Evolutionary conservation across 2,113 vertebrate species (phyloP).

Genomic region (Aplodontia rufa): DNA sequence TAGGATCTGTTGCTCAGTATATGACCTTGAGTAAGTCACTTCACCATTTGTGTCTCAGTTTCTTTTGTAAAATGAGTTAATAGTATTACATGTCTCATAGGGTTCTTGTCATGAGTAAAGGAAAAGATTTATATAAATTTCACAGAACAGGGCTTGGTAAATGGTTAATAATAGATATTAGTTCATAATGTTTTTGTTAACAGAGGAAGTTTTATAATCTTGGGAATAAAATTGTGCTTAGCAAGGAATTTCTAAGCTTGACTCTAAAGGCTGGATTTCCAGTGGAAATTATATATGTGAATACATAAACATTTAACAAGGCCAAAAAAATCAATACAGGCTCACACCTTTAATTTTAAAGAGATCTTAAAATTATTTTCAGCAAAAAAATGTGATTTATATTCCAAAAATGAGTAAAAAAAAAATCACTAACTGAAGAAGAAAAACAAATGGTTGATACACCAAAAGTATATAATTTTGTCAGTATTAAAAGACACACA

Average conservation of each 20-base stretch:
- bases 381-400: not conserved
- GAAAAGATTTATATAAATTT: not conserved
- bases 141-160: not conserved
- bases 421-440: not conserved
- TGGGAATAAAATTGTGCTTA: not conserved
- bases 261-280: not conserved
- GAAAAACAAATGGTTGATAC: not conserved
- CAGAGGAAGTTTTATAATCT: not conserved
- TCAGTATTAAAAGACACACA: not conserved
- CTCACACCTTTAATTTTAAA: slow-evolving; percentile 14
- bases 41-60: not conserved
- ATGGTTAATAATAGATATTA: not conserved
- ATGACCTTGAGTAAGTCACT: not conserved
- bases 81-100: not conserved
- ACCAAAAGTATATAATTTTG: slow-evolving; percentile 17
- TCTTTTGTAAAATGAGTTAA: slow-evolving; percentile 39
- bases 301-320: not conserved
- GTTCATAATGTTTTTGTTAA: not conserved
- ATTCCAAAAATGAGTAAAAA: not conserved
- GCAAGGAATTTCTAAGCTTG: not conserved
- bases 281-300: not conserved
- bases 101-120: not conserved
- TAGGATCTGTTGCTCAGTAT: not conserved
- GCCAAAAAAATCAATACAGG: not conserved
- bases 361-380: not conserved